A percentile compares a stretch with the other conserved stretches of the same genome.
These are phyloP conservation scores for Watsonalla cultraria DNA, from an alignment of 2,888 invertebrate genomes.

Conservation along the genomic window DNA sequence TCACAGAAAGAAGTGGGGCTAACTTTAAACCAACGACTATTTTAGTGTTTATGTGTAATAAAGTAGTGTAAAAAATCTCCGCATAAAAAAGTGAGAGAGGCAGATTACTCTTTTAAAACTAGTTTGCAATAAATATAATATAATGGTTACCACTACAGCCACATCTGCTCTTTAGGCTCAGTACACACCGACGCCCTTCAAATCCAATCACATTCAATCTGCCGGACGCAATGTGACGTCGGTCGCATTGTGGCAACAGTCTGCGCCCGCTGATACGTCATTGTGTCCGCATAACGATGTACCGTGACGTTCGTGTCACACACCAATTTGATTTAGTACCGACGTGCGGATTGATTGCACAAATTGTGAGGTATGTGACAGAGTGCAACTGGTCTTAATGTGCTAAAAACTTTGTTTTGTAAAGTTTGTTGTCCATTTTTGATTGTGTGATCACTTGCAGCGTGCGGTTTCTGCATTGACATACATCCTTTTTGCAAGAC, in stretches of 20 bases:
- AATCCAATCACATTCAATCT: background rate
- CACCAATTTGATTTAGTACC: constrained; percentile 41
- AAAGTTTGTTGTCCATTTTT: too few species aligned
- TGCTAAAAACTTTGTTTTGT: too few species aligned
- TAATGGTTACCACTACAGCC: background rate
- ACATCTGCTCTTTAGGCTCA: background rate
- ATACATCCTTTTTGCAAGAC: too few species aligned
- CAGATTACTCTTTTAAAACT: too few species aligned
- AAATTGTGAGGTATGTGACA: background rate
- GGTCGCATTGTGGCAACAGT: constrained; percentile 21
- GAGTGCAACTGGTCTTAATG: background rate
- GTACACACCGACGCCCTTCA: background rate
- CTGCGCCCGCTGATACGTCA: constrained; percentile 34
- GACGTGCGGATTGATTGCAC: constrained; percentile 17
- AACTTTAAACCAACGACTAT: too few species aligned
- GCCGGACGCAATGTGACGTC: constrained; percentile 10
- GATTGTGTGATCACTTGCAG: too few species aligned
- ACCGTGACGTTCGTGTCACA: constrained; percentile 30
- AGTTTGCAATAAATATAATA: too few species aligned
- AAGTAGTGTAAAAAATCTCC: too few species aligned
- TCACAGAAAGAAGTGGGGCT: too few species aligned
- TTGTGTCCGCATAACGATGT: constrained; percentile 30
- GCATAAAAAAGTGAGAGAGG: too few species aligned
- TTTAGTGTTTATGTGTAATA: too few species aligned
- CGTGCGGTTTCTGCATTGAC: too few species aligned